A percentile compares a stretch with the other conserved stretches of the same genome.
phyloP scores from a whole-genome alignment of 2,888 invertebrate genomes.

The Cataglyphis livida region DNA sequence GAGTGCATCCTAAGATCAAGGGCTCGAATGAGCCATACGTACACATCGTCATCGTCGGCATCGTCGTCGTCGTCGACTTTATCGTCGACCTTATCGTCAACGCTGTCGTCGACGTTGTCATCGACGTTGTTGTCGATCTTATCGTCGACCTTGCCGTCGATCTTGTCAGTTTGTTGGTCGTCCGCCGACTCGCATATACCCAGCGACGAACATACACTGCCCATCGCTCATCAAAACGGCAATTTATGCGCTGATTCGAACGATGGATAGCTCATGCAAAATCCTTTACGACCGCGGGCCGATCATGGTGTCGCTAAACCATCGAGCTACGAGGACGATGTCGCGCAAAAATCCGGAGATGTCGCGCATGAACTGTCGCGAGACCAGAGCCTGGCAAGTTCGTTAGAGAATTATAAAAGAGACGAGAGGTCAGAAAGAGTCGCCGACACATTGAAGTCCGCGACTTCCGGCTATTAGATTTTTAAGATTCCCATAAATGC shows the following conservation, averaged over 20 bases:
- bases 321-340: constrained; percentile 1
- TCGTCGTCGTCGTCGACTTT: constrained; percentile 36
- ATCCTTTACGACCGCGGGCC: constrained; percentile 24
- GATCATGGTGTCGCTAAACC: constrained; percentile 30
- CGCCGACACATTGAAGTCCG: background rate
- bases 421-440: background rate
- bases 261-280: constrained; percentile 26
- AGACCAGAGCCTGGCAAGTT: constrained; percentile 35
- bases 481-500: background rate
- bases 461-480: background rate
- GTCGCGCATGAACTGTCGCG: constrained; percentile 28
- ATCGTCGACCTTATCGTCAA: constrained; percentile 15
- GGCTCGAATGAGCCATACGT: constrained; percentile 61
- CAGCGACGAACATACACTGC: constrained; percentile 67
- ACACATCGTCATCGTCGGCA: constrained; percentile 58
- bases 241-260: constrained; percentile 61
- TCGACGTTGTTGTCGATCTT: constrained; percentile 39
- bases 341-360: constrained; percentile 31
- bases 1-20: constrained; percentile 39
- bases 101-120: too few species aligned
- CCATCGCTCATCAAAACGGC: constrained; percentile 62
- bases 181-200: constrained; percentile 72
- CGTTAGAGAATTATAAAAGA: constrained; percentile 28
- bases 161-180: constrained; percentile 48
- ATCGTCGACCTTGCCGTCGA: background rate